Conservation (phyloP, 2,888 invertebrate species). For the Epinotia ramella region DNA sequence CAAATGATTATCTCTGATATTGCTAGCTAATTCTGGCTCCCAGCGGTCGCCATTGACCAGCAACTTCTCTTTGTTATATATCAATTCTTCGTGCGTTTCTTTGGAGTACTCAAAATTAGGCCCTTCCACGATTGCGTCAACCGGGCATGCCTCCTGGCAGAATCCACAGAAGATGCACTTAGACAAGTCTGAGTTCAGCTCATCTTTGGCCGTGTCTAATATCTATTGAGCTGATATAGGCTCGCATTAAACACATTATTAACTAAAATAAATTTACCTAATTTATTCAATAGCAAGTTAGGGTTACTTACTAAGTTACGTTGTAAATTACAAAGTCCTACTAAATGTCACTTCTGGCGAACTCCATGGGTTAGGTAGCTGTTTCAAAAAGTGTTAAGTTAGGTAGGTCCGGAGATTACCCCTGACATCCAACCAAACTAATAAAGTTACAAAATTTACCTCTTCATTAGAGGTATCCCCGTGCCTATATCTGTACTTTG, state of each 20-base stretch:
- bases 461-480: too few relatives aligned
- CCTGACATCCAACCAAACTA: too few relatives aligned
- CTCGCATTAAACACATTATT: too few relatives aligned
- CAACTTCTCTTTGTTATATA: slow-evolving; percentile 99
- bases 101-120: slow-evolving; percentile 99
- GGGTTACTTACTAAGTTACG: too few relatives aligned
- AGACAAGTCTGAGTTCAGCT: slow-evolving; percentile 87
- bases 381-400: not conserved
- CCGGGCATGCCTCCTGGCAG: slow-evolving; percentile 99
- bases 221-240: too few relatives aligned
- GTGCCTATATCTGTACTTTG: not conserved
- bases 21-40: slow-evolving; percentile 98
- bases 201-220: too few relatives aligned
- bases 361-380: not conserved
- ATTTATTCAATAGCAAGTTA: too few relatives aligned
- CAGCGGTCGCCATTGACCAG: slow-evolving; percentile 98
- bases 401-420: too few relatives aligned
- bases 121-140: slow-evolving; percentile 99
- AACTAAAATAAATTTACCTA: too few relatives aligned
- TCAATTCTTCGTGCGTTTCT: slow-evolving; percentile 98
- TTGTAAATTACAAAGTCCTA: too few relatives aligned
- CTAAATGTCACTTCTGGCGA: not conserved
- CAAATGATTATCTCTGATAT: slow-evolving; percentile 86
- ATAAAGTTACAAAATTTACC: too few relatives aligned
- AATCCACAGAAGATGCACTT: slow-evolving; percentile 99